Percentiles rank a stretch among this genome's conserved stretches.
These are phyloP conservation scores for Suillia variegata DNA, from an alignment of 2,888 invertebrate genomes.

Conservation along the genomic window DNA sequence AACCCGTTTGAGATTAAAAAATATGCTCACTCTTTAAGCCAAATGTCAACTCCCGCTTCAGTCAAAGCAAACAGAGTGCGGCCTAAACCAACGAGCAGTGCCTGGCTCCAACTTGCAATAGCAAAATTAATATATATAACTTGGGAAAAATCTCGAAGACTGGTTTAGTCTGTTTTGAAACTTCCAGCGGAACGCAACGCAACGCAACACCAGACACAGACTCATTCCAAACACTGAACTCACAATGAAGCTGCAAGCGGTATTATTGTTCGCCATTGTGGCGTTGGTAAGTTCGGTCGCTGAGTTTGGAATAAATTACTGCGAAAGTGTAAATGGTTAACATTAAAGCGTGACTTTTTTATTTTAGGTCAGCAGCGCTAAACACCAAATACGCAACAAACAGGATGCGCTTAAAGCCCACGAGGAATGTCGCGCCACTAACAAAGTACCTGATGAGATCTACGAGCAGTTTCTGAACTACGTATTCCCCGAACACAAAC, in stretches of 20 bases:
- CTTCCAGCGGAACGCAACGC: constrained; percentile 24
- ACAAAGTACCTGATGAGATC: constrained; percentile 48
- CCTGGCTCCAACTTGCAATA: constrained; percentile 36
- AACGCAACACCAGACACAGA: constrained; percentile 13
- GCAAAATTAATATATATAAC: constrained; percentile 26
- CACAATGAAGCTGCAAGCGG: constrained; percentile 47
- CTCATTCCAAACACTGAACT: too few species aligned
- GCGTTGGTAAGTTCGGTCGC: constrained; percentile 40
- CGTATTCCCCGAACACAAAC: constrained; percentile 52
- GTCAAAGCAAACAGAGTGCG: constrained; percentile 21
- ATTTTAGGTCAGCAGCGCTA: constrained; percentile 29
- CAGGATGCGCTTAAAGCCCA: constrained; percentile 51
- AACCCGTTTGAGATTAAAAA: constrained; percentile 10
- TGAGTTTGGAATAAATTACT: constrained; percentile 6
- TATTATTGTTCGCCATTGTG: constrained; percentile 34
- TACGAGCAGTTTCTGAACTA: constrained; percentile 51
- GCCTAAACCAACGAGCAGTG: constrained; percentile 32
- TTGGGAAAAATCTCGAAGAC: constrained; percentile 39
- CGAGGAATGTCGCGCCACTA: constrained; percentile 49
- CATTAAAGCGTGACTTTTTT: background rate
- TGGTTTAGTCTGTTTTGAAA: constrained; percentile 36
- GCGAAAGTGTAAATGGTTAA: constrained; percentile 7
- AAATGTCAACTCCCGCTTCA: constrained; percentile 12
- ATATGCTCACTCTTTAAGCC: background rate
- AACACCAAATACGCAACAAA: constrained; percentile 45